Evolutionary conservation across 2,797 vertebrate genomes (phyloP).

Genomic region (Sebastes miniatus): DNA sequence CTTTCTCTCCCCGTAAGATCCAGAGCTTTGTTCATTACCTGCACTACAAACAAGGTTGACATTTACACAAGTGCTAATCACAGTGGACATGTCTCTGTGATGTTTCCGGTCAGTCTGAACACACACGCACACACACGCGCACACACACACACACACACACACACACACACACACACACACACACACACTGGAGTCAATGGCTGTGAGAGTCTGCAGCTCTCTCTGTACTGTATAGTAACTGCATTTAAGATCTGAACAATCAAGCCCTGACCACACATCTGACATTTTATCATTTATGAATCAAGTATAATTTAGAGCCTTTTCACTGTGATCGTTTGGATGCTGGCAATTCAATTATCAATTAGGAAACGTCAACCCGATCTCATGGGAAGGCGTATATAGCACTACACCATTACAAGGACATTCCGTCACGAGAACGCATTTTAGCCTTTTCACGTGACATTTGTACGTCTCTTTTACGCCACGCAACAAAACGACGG

Average conservation of each 20-base stretch:
- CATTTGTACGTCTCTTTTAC: too few relatives aligned
- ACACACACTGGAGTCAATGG: not conserved
- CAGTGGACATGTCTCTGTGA: conserved; percentile 52
- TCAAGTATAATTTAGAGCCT: not conserved
- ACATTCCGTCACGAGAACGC: too few relatives aligned
- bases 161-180: not conserved
- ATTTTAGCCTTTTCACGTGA: too few relatives aligned
- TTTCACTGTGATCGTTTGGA: not conserved
- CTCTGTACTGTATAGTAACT: not conserved
- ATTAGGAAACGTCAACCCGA: not conserved
- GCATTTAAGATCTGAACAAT: not conserved
- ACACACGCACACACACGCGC: conserved; percentile 11
- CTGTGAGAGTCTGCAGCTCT: not conserved
- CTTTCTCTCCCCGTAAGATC: conserved; percentile 5
- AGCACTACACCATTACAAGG: too few relatives aligned
- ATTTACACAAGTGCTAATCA: conserved; percentile 74
- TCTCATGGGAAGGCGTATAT: too few relatives aligned
- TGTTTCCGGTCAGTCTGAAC: conserved; percentile 56
- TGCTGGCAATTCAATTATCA: not conserved
- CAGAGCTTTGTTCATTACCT: conserved; percentile 61
- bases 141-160: not conserved
- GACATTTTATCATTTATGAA: not conserved
- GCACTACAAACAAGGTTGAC: conserved; percentile 65
- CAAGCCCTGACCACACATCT: not conserved
- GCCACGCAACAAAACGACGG: too few relatives aligned